Base-by-base conservation (phyloP, 2,797 vertebrate genomes). In the Kryptopterus vitreolus region DNA sequence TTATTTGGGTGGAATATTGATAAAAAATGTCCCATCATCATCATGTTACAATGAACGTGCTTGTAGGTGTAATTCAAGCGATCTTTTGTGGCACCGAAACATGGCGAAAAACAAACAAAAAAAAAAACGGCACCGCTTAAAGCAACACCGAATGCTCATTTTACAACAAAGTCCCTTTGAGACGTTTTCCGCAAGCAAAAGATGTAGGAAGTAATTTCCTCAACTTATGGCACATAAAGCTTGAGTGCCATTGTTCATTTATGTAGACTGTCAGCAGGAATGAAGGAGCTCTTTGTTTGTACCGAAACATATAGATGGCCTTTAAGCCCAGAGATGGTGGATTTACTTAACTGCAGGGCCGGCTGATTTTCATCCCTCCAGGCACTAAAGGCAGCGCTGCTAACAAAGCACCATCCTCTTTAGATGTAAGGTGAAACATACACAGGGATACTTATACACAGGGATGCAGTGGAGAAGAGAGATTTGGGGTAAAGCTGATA, bases 391-490 rank as follows among this genome's bases (percentile, higher is more conserved):
- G 86, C 52, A 70, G 80, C 76, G 88, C 88, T 88, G 84, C 63
- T 83, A 87, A 88, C 85, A 62, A 82, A 85, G 38, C 53, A 62
- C 55, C 71, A 62, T 76, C 65, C 78, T 72, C 70, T 82, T 73
- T 38, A 66, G 81, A 84, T 80, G 70, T 81, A 70, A 75, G 82
- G 85, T 84, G 85, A 89, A 89, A 90, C 88, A 79, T 89, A 87
- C 38, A 43, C 10, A 43, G 38, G 8, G 38, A 48, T 53, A 71
- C 20, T 71, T 55, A 72, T n/a, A 35, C 69, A 35, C 8, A 22
- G 9, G 26, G 18, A 22, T 11, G 1, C 20, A 24, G 7, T 46
- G 2, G 43, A 13, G 22, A 1, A 2, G 18, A 50, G 38, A 48
- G 16, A 68, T 9, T 13, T 26, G 12, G n/a, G 6, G 43, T 48